Conservation (phyloP, 2,888 invertebrate genomes). For the Scotopteryx bipunctaria region DNA sequence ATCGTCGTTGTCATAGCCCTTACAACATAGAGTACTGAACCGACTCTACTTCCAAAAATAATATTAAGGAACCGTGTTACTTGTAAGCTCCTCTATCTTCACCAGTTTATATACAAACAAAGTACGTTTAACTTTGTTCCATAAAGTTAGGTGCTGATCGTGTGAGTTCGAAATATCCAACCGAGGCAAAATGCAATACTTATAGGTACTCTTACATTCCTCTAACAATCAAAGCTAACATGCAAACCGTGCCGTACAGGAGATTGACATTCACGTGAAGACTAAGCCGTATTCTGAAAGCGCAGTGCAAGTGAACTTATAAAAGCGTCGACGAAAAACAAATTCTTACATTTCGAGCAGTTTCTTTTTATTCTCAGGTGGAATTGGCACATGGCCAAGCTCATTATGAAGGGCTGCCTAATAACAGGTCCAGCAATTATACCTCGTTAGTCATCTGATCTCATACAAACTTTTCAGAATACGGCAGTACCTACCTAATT, state of each 20-base stretch:
- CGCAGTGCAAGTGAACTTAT: not conserved
- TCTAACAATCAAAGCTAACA: conserved; percentile 65
- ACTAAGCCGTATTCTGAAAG: conserved; percentile 19
- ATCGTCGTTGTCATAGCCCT: conserved; percentile 56
- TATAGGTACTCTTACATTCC: conserved; percentile 55
- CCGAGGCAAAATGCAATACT: conserved; percentile 61
- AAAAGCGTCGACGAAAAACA: too few relatives aligned
- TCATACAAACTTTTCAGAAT: conserved; percentile 5
- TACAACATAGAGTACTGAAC: conserved; percentile 43
- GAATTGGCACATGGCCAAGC: not conserved
- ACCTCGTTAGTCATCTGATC: too few relatives aligned
- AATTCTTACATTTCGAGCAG: too few relatives aligned
- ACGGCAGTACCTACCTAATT: conserved; percentile 42
- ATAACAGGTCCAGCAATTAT: not conserved
- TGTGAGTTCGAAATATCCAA: conserved; percentile 49
- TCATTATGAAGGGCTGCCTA: not conserved
- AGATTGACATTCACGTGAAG: conserved; percentile 54
- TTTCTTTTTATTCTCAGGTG: not conserved
- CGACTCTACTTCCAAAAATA: conserved; percentile 37
- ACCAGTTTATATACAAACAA: conserved; percentile 35
- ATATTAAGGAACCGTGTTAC: conserved; percentile 49
- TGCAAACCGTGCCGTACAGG: conserved; percentile 59
- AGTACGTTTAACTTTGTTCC: conserved; percentile 36
- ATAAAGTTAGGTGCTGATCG: conserved; percentile 36
- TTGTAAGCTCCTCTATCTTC: conserved; percentile 59